Base-by-base conservation (phyloP, 2,888 invertebrate species). In the Mimachlamys varia region DNA sequence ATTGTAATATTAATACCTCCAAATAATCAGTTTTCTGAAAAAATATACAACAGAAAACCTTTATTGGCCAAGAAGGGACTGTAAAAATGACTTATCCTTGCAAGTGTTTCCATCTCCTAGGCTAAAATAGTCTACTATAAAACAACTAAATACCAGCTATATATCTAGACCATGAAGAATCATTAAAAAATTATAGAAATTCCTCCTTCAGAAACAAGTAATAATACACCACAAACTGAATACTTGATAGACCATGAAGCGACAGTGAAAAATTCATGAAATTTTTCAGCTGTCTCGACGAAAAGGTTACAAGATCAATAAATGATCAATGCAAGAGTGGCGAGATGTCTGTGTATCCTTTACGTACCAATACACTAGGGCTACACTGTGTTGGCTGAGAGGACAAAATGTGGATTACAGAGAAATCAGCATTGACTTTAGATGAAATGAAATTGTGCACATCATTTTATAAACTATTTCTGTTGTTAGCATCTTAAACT, bases 291-390 rank as follows among this genome's bases (percentile, higher is more conserved):
- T 76, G 62, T 62, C 76, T 76, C 76, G 27, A 33, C 33, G 76
- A 76, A 76, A 76, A 76, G 76, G 76, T 76, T 76, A 76, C 33
- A 7, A 76, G 76, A 76, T 76, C 76, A 76, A 76, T 76, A 33
- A 33, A 22, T 7, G 76, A 76, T 76, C 76, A 76, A 76, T 76
- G 76, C 76, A 33, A 76, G 58, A 58, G n/a, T 58, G 58, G 58
- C 10, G n/a, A 58, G 58, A 22, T 22, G 19, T 58, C 58, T 58
- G 58, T 19, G 22, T 19, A 19, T 10, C 22, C n/a, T 7, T 0
- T 22, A 22, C 10, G n/a, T n/a, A 22, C 58, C n/a, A n/a, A 58
- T n/a, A 58, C n/a, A 10, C 22, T 58, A 2, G 58, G 58, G 58
- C n/a, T 17, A 19, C 15, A 19, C 4, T 13, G 19, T 19, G 2